phyloP scores from a whole-genome alignment of 2,113 vertebrate genomes.

The Helogale parvula region DNA sequence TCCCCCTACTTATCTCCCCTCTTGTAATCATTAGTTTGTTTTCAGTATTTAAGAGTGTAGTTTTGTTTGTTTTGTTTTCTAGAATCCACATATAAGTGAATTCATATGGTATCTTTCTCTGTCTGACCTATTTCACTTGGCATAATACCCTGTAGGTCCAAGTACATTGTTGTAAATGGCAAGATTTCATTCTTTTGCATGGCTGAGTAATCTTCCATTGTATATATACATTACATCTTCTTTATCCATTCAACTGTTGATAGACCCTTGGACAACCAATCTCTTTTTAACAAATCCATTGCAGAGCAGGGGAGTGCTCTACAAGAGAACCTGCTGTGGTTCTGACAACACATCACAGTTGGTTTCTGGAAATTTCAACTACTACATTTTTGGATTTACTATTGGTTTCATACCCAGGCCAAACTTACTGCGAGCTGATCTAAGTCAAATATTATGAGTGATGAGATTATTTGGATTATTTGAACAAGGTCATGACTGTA shows the following conservation, averaged over 20 bases:
- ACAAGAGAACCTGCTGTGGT: background rate
- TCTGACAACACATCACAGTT: too few species aligned
- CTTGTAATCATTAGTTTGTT: background rate
- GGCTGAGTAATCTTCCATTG: background rate
- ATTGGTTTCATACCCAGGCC: background rate
- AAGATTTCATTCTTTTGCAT: background rate
- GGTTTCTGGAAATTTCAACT: background rate
- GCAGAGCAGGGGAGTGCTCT: background rate
- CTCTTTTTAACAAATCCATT: background rate
- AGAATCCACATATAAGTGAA: background rate
- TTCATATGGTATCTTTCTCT: background rate
- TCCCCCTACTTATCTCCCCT: background rate
- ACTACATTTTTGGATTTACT: background rate
- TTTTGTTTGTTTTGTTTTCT: background rate
- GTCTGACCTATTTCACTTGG: background rate
- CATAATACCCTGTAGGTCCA: background rate
- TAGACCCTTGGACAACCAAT: background rate
- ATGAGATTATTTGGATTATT: background rate
- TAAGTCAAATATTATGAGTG: background rate
- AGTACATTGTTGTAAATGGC: background rate
- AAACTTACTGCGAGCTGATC: background rate
- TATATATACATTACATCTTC: background rate
- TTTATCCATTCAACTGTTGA: background rate
- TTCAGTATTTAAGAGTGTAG: background rate
- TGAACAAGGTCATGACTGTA: background rate